phyloP scores from a whole-genome alignment of 2,113 vertebrate species.

The Loxodonta africana region DNA sequence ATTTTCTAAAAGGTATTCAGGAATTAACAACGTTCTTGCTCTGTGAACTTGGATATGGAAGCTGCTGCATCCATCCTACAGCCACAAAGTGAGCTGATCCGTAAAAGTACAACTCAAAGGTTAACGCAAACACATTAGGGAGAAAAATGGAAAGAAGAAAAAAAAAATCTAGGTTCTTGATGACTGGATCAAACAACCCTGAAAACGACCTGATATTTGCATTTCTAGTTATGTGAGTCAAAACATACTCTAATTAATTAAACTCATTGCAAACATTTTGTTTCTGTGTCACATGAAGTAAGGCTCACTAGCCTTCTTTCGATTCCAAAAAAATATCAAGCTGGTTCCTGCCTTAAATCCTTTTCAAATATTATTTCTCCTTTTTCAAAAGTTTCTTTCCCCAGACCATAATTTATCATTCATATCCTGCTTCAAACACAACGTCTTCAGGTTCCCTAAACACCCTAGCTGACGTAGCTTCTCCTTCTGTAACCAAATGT shows the following conservation, averaged over 20 bases:
- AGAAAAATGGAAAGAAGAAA: background rate
- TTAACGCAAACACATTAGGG: background rate
- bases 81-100: background rate
- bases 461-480: background rate
- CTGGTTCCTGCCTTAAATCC: background rate
- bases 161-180: background rate
- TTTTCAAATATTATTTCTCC: background rate
- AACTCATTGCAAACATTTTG: background rate
- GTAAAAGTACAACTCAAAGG: background rate
- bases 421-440: background rate
- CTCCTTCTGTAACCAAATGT: background rate
- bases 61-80: background rate
- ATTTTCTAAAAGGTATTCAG: background rate
- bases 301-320: background rate
- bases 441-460: background rate
- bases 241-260: constrained; percentile 17
- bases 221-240: background rate
- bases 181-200: background rate
- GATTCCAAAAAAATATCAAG: background rate
- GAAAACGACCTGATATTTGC: background rate
- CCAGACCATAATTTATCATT: constrained; percentile 21
- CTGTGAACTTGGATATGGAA: background rate
- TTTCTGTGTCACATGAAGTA: background rate
- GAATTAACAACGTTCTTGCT: background rate
- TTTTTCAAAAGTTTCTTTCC: background rate